Evolutionary conservation across 2,888 invertebrate species (phyloP).

Genomic region (Eupsilia transversa): DNA sequence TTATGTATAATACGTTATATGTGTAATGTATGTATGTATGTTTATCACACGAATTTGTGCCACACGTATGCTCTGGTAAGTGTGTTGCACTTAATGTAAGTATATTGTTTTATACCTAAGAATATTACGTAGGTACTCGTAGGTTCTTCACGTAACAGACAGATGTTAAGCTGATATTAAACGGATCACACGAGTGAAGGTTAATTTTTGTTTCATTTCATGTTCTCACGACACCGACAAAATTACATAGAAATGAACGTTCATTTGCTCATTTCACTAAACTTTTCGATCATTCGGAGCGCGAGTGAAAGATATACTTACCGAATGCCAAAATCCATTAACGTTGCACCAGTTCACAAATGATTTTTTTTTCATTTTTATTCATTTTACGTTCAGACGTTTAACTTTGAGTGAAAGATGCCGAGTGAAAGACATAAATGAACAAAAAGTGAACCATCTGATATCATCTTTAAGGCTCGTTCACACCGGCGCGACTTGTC

Average conservation of each 20-base stretch:
- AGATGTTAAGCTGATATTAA: background rate
- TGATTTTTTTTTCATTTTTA: background rate
- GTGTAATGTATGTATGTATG: background rate
- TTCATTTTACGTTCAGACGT: background rate
- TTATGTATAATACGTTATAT: background rate
- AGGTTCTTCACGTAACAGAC: too few relatives aligned
- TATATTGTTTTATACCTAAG: background rate
- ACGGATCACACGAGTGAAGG: background rate
- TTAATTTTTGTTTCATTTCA: background rate
- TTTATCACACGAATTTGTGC: background rate
- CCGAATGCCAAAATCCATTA: background rate
- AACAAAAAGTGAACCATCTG: too few relatives aligned
- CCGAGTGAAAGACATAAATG: too few relatives aligned
- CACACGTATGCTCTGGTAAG: background rate
- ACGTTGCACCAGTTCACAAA: background rate
- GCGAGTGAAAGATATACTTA: background rate
- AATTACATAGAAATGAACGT: background rate
- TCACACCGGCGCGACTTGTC: too few relatives aligned
- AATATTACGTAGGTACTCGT: too few relatives aligned
- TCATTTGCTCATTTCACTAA: background rate
- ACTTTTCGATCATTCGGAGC: background rate
- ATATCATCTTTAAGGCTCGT: too few relatives aligned
- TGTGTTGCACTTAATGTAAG: background rate
- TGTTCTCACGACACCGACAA: background rate
- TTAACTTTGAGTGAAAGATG: background rate